Conservation (phyloP, 1,140 invertebrate genomes). For the Coenobita brevimanus region DNA sequence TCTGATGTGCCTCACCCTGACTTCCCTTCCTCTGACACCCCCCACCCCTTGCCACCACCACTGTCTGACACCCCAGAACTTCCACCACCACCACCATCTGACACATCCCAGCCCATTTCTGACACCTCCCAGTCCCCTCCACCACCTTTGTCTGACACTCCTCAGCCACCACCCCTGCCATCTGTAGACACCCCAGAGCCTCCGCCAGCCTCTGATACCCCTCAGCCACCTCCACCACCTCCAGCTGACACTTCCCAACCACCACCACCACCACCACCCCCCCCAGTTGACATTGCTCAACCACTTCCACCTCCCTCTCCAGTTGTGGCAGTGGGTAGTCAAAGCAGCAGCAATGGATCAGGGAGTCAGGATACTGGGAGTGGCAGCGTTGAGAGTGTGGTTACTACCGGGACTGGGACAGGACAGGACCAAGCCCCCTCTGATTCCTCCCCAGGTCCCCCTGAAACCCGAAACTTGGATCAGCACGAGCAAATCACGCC, state of each 20-base stretch:
- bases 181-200: background rate
- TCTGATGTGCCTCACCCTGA: no score
- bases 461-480: conserved; percentile 44
- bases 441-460: conserved; percentile 40
- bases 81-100: no score
- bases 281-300: background rate
- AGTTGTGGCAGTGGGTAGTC: conserved; percentile 35
- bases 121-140: no score
- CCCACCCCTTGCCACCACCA: no score
- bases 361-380: conserved; percentile 58
- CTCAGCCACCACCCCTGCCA: no score
- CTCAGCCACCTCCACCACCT: no score
- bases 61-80: no score
- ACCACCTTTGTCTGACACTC: no score
- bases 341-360: conserved; percentile 61
- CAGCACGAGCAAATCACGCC: conserved; percentile 51
- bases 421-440: background rate
- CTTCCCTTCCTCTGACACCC: no score
- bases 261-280: background rate
- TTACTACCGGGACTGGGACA: conserved; percentile 32
- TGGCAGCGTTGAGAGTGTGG: conserved; percentile 58
- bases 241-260: no score
- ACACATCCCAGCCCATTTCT: no score
- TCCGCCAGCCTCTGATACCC: no score
- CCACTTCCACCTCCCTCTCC: background rate